Percentiles rank a stretch among this genome's conserved stretches.
These are phyloP conservation scores for Rhynchonycteris naso DNA, from an alignment of 2,797 vertebrate genomes.

Conservation along the genomic window DNA sequence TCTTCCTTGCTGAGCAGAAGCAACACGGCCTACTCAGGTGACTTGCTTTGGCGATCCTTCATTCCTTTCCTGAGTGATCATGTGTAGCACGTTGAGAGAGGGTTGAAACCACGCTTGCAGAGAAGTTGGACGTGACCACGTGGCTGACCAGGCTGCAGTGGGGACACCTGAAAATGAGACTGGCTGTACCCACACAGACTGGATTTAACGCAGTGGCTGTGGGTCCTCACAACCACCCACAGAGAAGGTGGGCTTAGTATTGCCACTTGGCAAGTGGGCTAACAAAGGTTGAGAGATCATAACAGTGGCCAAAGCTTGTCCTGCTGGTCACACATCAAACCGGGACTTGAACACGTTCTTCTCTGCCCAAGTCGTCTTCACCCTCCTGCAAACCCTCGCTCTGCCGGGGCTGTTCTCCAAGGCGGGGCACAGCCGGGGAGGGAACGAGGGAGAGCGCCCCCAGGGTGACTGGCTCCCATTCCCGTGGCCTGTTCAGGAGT, in stretches of 20 bases:
- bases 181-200: background rate
- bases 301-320: background rate
- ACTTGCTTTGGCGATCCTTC: background rate
- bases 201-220: background rate
- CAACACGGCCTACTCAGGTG: fast-evolving
- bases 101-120: background rate
- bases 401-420: background rate
- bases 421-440: background rate
- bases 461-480: background rate
- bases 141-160: background rate
- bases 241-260: background rate
- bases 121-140: background rate
- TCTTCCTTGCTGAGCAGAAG: background rate
- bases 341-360: background rate
- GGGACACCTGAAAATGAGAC: background rate
- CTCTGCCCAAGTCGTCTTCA: background rate
- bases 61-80: background rate
- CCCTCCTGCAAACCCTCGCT: background rate
- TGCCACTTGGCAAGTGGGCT: background rate
- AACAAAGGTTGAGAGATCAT: background rate
- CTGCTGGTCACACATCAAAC: background rate
- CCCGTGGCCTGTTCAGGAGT: fast-evolving
- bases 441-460: background rate
- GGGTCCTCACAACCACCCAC: background rate
- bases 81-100: background rate